Conservation (phyloP, 2,113 vertebrate genomes). For the Colius striatus region DNA sequence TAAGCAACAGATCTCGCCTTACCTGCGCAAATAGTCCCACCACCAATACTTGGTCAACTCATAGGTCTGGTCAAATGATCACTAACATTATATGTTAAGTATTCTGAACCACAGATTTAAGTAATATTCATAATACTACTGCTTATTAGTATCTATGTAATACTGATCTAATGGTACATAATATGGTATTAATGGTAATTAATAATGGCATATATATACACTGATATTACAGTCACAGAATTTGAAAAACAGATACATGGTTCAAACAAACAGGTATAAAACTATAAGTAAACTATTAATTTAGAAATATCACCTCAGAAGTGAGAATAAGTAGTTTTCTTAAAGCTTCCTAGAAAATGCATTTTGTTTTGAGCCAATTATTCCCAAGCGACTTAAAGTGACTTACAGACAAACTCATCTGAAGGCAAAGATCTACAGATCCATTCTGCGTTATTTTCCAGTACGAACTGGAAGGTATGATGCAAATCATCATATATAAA, state of each 20-base stretch:
- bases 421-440: neutral
- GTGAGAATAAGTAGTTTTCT: neutral
- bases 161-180: neutral
- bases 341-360: neutral
- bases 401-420: fast-evolving
- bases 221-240: neutral
- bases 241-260: neutral
- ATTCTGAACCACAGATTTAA: neutral
- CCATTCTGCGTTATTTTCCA: neutral
- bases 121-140: neutral
- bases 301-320: neutral
- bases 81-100: neutral
- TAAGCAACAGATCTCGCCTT: neutral
- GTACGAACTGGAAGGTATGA: neutral
- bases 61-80: neutral
- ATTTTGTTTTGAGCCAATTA: neutral
- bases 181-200: no score
- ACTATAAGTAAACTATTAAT: neutral
- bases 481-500: neutral
- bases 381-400: neutral
- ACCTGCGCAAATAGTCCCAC: neutral
- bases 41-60: neutral
- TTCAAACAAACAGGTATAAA: neutral
- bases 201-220: no score
- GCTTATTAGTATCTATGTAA: neutral